Percentiles rank a stretch among this genome's conserved stretches.
Conservation (phyloP, 2,888 invertebrate species). For the Melieria crassipennis region DNA sequence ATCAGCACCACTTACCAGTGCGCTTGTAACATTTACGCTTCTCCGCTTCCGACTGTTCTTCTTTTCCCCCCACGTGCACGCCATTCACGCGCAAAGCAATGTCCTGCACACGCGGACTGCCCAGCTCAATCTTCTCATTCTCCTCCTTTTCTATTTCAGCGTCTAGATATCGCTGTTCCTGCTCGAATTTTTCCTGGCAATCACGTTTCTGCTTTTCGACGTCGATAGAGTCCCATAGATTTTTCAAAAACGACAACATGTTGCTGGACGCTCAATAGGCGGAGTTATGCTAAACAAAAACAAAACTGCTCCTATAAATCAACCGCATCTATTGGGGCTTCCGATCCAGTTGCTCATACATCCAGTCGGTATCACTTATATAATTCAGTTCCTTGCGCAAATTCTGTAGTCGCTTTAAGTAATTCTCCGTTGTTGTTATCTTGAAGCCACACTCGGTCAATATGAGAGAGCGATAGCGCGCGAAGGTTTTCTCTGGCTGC, state of each 20-base stretch:
- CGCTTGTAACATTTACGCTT: conserved; percentile 48
- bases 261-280: conserved; percentile 32
- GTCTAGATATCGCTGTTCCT: conserved; percentile 66
- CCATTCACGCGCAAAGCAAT: conserved; percentile 20
- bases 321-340: conserved; percentile 45
- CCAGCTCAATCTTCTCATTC: conserved; percentile 17
- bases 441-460: conserved; percentile 62
- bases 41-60: background rate
- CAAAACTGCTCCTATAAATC: background rate
- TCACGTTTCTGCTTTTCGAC: conserved; percentile 46
- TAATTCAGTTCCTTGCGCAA: conserved; percentile 80
- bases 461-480: conserved; percentile 52
- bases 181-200: conserved; percentile 65
- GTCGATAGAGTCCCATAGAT: conserved; percentile 65
- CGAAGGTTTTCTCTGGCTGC: conserved; percentile 53
- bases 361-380: conserved; percentile 84
- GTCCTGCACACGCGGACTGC: conserved; percentile 34
- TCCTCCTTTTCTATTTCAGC: conserved; percentile 49
- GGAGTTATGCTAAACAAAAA: no score
- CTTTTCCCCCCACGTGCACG: conserved; percentile 11
- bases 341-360: conserved; percentile 77
- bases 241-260: conserved; percentile 68
- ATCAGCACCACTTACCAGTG: conserved; percentile 42
- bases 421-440: conserved; percentile 73
- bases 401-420: conserved; percentile 76